Evolutionary conservation across 2,113 vertebrate genomes (phyloP).

Genomic region (Speoplatyrhinus poulsoni): DNA sequence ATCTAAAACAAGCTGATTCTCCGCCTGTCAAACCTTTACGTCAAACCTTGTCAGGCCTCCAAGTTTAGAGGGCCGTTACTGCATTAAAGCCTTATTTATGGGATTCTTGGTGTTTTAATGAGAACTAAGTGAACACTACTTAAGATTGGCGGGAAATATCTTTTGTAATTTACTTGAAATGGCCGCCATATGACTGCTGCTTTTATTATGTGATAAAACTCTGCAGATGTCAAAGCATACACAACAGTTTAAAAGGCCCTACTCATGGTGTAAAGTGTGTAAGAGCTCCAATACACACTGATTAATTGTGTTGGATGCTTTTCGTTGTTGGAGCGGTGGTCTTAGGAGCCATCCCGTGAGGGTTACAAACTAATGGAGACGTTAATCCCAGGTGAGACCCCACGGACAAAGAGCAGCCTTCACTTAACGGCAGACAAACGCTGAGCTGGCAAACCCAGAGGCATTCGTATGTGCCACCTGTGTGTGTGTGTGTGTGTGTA

Average conservation of each 20-base stretch:
- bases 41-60: slow-evolving; percentile 39
- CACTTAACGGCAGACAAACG: slow-evolving; percentile 38
- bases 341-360: slow-evolving; percentile 62
- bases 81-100: slow-evolving; percentile 23
- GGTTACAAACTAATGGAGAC: slow-evolving; percentile 76
- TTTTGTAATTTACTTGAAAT: slow-evolving; percentile 68
- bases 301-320: slow-evolving; percentile 54
- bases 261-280: slow-evolving; percentile 7
- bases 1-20: slow-evolving; percentile 50
- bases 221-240: slow-evolving; percentile 63
- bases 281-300: slow-evolving; percentile 44
- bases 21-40: slow-evolving; percentile 2
- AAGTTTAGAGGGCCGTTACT: slow-evolving; percentile 12
- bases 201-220: slow-evolving; percentile 47
- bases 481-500: not conserved
- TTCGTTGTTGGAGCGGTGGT: slow-evolving; percentile 37
- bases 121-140: slow-evolving; percentile 57
- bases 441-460: slow-evolving; percentile 27
- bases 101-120: slow-evolving; percentile 48
- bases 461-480: slow-evolving; percentile 28
- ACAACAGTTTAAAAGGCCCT: slow-evolving; percentile 46
- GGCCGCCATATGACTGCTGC: slow-evolving; percentile 54
- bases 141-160: slow-evolving; percentile 37
- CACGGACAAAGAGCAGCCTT: slow-evolving; percentile 48
- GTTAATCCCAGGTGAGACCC: slow-evolving; percentile 66